phyloP scores from a whole-genome alignment of 1,140 invertebrate species.

The Camponotus vicinus region DNA sequence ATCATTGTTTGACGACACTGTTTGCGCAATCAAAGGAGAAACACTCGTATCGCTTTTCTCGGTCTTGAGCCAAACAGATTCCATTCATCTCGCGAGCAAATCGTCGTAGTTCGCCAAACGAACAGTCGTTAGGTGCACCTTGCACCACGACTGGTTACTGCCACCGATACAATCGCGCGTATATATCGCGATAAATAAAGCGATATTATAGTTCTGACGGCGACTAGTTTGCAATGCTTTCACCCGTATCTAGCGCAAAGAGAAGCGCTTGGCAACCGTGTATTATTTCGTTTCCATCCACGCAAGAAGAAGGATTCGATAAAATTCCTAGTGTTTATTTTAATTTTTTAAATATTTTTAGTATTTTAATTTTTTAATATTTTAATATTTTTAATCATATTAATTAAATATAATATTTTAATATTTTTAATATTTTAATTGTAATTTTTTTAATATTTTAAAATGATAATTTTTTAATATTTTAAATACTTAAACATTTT shows the following conservation, averaged over 20 bases:
- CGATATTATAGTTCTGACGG: conserved; percentile 52
- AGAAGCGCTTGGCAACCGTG: conserved; percentile 33
- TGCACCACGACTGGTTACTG: background rate
- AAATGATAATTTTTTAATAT: too few species aligned
- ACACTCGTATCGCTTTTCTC: conserved; percentile 6
- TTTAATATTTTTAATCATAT: too few species aligned
- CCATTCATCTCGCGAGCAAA: conserved; percentile 8
- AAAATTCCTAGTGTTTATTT: background rate
- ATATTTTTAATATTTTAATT: too few species aligned
- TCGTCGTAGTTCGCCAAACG: conserved; percentile 3
- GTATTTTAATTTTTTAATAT: too few species aligned
- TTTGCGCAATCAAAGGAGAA: background rate
- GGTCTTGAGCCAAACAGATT: background rate
- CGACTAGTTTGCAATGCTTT: conserved; percentile 57
- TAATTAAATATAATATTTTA: too few species aligned
- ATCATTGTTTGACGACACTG: conserved; percentile 8
- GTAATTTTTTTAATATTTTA: too few species aligned
- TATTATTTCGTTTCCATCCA: conserved; percentile 38
- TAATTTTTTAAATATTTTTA: background rate
- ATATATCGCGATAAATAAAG: conserved; percentile 61
- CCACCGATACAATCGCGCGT: conserved; percentile 45
- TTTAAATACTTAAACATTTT: too few species aligned
- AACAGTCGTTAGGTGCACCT: conserved; percentile 21
- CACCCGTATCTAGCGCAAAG: conserved; percentile 54
- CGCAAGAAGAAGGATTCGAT: background rate